phyloP scores from a whole-genome alignment of 2,113 vertebrate genomes.

The Brachypteracias leptosomus region DNA sequence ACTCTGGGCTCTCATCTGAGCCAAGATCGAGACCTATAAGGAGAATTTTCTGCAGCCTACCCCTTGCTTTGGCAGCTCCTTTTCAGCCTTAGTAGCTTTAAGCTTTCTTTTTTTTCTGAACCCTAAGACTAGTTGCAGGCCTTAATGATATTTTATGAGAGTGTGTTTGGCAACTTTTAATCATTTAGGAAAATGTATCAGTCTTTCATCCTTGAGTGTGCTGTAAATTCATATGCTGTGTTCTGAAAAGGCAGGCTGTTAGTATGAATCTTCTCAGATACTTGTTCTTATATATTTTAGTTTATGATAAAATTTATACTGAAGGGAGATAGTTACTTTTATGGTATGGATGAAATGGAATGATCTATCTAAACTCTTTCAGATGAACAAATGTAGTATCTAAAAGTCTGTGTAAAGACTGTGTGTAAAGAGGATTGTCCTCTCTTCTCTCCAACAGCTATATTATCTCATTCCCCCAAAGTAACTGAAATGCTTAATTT shows the following conservation, averaged over 20 bases:
- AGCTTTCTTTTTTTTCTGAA: background rate
- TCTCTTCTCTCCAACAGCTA: background rate
- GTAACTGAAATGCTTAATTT: background rate
- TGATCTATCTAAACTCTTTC: background rate
- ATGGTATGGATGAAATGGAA: background rate
- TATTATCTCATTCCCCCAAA: background rate
- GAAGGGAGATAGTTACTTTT: background rate
- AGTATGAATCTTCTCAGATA: background rate
- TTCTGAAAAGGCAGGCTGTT: background rate
- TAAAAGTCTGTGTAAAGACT: background rate
- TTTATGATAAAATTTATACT: background rate
- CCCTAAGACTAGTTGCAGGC: background rate
- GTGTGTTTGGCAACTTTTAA: background rate
- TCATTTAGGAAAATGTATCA: background rate
- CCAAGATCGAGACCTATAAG: background rate
- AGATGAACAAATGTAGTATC: background rate
- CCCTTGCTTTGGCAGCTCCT: background rate
- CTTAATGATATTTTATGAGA: background rate
- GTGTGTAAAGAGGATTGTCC: background rate
- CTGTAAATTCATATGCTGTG: background rate
- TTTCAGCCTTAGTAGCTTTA: background rate
- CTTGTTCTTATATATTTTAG: background rate
- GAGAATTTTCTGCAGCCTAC: background rate
- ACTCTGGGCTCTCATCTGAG: background rate
- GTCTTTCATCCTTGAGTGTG: background rate